Evolutionary conservation across 2,888 invertebrate genomes (phyloP), one percentile per base, ranked within the genome.

Genomic region (Stenotaenia linearis): DNA sequence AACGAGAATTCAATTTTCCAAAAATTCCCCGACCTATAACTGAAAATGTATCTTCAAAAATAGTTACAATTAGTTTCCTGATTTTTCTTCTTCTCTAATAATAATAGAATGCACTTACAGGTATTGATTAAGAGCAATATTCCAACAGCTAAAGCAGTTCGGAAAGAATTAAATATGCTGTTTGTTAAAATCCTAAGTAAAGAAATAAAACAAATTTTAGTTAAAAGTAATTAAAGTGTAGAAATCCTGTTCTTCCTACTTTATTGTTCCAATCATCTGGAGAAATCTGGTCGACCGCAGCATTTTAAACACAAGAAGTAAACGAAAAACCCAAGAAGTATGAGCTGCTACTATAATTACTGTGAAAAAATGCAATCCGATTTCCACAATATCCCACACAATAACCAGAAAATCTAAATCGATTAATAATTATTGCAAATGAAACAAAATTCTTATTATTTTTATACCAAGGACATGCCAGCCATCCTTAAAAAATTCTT

Each of bases 1-100:
- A 74, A 23, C 32, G 74, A 25, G 32, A 28, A 32, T 25, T 12
- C 15, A 32, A 15, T 30, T 74, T 25, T 28, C 74, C 74, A 74
- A 74, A 74, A 1, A 74, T n/a, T 32, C 74, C 74, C 10, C 74
- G 74, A 30, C 74, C 74, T 30, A 74, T 74, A n/a, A 74, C 74
- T 30, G 74, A 23, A 74, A 30, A 74, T 74, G 32, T 74, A 25
- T 74, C 74, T 74, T 28, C 15, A 28, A 32, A 30, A 30, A n/a
- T n/a, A n/a, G n/a, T n/a, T n/a, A n/a, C n/a, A n/a, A n/a, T n/a
- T n/a, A n/a, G n/a, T n/a, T n/a, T n/a, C n/a, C n/a, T n/a, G n/a
- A 74, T 74, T 1, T n/a, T n/a, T 74, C 9, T 28, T 69, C 18
- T 5, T 74, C 7, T 5, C 9, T 15, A 25, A 5, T 28, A n/a